Evolutionary conservation across 2,797 vertebrate species (phyloP), one percentile per base, ranked within the genome.

Genomic region (Acrossocheilus wenchowensis): DNA sequence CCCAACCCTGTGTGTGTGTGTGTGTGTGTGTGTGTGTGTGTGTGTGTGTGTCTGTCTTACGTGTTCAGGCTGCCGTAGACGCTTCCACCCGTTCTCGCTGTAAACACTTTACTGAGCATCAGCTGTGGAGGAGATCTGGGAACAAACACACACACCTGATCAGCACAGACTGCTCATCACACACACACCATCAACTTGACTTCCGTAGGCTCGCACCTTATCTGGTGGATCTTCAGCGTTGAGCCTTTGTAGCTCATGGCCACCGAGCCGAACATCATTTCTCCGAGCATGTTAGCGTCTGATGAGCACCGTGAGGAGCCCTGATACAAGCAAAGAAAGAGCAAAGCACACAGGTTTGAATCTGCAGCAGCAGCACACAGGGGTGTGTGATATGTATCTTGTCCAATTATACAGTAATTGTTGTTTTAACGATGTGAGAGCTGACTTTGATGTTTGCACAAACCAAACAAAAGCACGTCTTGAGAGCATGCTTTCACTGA

Each of bases 211-310:
- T 19, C 93, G 95, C 88, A 99, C 98, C 98, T 96, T 83, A 99
- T 99, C 91, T 99, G 98, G 92, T 99, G 98, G 91, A 99, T 99
- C 94, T 99, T 99, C 90, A 99, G 82, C 0, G 98, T 99, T 50
- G 98, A 99, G 73, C 98, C 98, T 94, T 99, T 99, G 93, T 99
- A 99, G 93, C 98, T 99, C 98, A 99, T 99, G 43, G 98, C 98
- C 89, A 99, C 98, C 12, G 98, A 99, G 71, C 98, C 98, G 92
- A 99, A 99, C 98, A 99, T 99, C 98, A 99, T 99, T 92, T 99
- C 98, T 78, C 98, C 98, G 86, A 99, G 96, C 98, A 99, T 99
- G 83, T 96, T 98, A 87, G 97, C 97, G 90, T 99, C 98, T 0
- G 98, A 98, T 4, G 97, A 97, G 89, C 97, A 97, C 78, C 95